Evolutionary conservation across 1,140 invertebrate genomes (phyloP).

Genomic region (Zaprionus lachaisei): DNA sequence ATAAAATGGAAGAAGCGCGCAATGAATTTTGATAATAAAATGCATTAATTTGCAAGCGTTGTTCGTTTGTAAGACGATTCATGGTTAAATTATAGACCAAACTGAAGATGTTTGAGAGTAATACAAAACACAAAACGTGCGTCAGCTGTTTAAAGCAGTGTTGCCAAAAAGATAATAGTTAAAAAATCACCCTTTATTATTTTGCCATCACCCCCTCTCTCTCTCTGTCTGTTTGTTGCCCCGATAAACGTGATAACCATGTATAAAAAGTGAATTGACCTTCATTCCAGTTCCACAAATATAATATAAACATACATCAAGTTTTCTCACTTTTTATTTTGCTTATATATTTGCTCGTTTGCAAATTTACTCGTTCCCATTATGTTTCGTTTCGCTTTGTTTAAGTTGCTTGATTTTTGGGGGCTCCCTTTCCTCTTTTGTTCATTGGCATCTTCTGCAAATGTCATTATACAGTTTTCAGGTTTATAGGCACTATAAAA

Average conservation of each 20-base stretch:
- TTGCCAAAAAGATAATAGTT: too few relatives aligned
- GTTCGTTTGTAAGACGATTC: too few relatives aligned
- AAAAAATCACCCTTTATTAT: neutral
- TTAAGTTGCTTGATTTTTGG: neutral
- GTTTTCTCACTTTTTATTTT: slow-evolving; percentile 25
- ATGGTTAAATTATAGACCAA: too few relatives aligned
- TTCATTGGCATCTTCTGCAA: slow-evolving; percentile 4
- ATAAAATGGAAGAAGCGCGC: too few relatives aligned
- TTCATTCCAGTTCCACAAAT: slow-evolving; percentile 44
- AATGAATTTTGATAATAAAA: too few relatives aligned
- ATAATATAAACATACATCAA: slow-evolving; percentile 32
- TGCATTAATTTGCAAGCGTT: too few relatives aligned
- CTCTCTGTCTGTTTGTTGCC: slow-evolving; percentile 1
- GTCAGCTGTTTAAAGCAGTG: too few relatives aligned
- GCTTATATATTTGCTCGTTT: slow-evolving; percentile 15
- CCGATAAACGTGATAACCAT: slow-evolving; percentile 66
- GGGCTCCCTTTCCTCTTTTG: slow-evolving; percentile 11
- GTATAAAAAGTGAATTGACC: slow-evolving; percentile 28
- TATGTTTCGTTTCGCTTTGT: slow-evolving; percentile 13
- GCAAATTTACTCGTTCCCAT: slow-evolving; percentile 19
- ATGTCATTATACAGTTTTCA: slow-evolving; percentile 16
- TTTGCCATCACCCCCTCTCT: neutral
- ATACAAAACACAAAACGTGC: too few relatives aligned
- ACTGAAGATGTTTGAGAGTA: rapidly evolving
- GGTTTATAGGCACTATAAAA: slow-evolving; percentile 1